Evolutionary conservation across 2,797 vertebrate genomes (phyloP).

Genomic region (Fundulus diaphanus): DNA sequence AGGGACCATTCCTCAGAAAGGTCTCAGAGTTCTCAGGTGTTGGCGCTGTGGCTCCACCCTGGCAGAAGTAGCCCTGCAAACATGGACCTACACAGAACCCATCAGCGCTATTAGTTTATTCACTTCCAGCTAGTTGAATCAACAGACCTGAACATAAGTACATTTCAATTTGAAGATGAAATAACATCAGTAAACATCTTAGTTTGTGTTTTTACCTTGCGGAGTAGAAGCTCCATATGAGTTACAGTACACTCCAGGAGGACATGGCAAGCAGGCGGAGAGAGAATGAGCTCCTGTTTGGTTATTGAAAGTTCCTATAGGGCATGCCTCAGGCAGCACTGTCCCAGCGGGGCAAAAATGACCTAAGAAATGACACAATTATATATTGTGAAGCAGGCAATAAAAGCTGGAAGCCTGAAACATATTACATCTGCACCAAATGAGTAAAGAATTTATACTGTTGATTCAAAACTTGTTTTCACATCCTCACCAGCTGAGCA

Average conservation of each 20-base stretch:
- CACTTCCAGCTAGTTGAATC: neutral
- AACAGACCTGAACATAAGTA: neutral
- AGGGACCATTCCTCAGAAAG: slow-evolving; percentile 84
- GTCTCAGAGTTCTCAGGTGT: slow-evolving; percentile 72
- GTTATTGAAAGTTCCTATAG: slow-evolving; percentile 83
- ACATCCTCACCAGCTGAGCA: slow-evolving; percentile 85
- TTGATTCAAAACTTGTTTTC: neutral
- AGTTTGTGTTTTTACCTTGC: slow-evolving; percentile 78
- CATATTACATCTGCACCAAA: slow-evolving; percentile 3
- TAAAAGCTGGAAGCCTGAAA: neutral
- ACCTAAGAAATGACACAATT: slow-evolving; percentile 72
- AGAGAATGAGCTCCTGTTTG: slow-evolving; percentile 77
- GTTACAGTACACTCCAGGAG: slow-evolving; percentile 85
- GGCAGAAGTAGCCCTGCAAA: slow-evolving; percentile 88
- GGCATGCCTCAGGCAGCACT: slow-evolving; percentile 82
- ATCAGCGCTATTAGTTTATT: neutral
- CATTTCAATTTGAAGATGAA: neutral
- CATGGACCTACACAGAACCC: slow-evolving; percentile 80
- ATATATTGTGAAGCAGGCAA: neutral
- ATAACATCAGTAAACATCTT: neutral
- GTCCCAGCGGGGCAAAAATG: slow-evolving; percentile 84
- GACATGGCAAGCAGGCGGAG: slow-evolving; percentile 84
- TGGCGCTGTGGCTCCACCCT: slow-evolving; percentile 82
- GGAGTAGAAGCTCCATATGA: slow-evolving; percentile 84
- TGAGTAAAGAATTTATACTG: neutral